A percentile compares a stretch with the other conserved stretches of the same genome.
Conservation (phyloP, 2,797 vertebrate genomes). For the Sebastes vulpes region DNA sequence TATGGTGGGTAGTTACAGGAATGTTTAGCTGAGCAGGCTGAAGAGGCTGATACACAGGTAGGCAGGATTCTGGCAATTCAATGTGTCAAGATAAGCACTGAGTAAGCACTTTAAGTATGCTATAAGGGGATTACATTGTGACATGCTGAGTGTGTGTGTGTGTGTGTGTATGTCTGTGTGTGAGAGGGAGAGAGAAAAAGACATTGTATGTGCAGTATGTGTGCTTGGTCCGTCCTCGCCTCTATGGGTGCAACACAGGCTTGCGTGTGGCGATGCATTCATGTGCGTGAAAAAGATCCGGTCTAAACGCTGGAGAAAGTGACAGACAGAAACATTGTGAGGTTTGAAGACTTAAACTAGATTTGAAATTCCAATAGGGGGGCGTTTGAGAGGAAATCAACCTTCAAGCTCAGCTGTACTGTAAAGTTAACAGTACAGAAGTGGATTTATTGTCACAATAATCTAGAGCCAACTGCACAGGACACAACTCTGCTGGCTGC, state of each 20-base stretch:
- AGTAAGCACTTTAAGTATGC: slow-evolving; percentile 66
- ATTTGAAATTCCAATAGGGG: background rate
- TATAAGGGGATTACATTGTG: slow-evolving; percentile 60
- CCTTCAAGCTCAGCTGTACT: background rate
- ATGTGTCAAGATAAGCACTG: slow-evolving; percentile 62
- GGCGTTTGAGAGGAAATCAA: background rate
- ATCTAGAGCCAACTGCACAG: background rate
- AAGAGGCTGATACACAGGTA: slow-evolving; percentile 52
- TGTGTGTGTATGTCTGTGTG: slow-evolving; percentile 8
- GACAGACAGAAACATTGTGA: background rate
- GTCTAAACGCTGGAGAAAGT: background rate
- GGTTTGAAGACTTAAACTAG: background rate
- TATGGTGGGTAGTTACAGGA: slow-evolving; percentile 13
- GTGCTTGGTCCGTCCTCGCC: background rate
- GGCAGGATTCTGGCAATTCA: slow-evolving; percentile 49
- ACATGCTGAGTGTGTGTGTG: slow-evolving; percentile 26
- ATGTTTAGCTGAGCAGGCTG: slow-evolving; percentile 59
- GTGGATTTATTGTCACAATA: background rate
- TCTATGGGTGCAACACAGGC: background rate
- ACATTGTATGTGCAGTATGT: slow-evolving; percentile 2
- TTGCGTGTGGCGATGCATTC: slow-evolving; percentile 4
- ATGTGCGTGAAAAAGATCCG: background rate
- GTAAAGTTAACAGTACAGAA: background rate
- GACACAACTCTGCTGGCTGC: background rate
- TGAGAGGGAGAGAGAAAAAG: background rate